Evolutionary conservation across 2,113 vertebrate species (phyloP), one percentile per base, ranked within the genome.

Genomic region (Canis aureus): DNA sequence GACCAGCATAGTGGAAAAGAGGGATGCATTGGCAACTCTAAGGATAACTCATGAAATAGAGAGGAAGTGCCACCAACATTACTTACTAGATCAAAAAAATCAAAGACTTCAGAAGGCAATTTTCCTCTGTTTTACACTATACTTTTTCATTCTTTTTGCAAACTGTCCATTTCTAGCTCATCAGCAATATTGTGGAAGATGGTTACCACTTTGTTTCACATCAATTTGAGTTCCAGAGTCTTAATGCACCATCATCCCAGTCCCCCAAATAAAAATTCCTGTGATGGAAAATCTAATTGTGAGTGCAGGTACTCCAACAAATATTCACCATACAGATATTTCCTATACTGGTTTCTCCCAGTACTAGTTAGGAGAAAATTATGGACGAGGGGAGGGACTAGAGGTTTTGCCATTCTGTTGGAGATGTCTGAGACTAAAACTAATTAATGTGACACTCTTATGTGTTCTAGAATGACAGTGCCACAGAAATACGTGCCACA

Each of bases 61-160:
- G 19, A 55, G 25, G 13, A 86, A 57, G 8, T 5, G 13, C 0
- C 0, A 22, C 25, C 20, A 64, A 20, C 0, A 0, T 73, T 84
- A 22, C 57, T 81, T 88, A 27, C 55, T 89, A 22, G 23, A 27
- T 74, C 0, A 13, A 71, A 32, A 11, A 96, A 85, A 66, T 92
- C 78, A 67, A 53, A 51, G 15, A 60, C 43, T 49, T 38, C 5
- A 53, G 25, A 84, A 80, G 25, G 78, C 1, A 4, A 2, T 11
- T 89, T 49, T 78, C 25, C 10, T 85, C 23, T 35, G 23, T 85
- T 91, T 35, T 88, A n/a, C 0, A 35, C 2, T 91, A 15, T 35
- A 62, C 6, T 23, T 91, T 84, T 80, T 80, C 4, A 35, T 91
- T 85, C 53, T 87, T 9, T 93, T 53, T 85, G 32, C 2, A 93